Conservation (phyloP, 2,797 vertebrate genomes). For the Muscicapa striata region DNA sequence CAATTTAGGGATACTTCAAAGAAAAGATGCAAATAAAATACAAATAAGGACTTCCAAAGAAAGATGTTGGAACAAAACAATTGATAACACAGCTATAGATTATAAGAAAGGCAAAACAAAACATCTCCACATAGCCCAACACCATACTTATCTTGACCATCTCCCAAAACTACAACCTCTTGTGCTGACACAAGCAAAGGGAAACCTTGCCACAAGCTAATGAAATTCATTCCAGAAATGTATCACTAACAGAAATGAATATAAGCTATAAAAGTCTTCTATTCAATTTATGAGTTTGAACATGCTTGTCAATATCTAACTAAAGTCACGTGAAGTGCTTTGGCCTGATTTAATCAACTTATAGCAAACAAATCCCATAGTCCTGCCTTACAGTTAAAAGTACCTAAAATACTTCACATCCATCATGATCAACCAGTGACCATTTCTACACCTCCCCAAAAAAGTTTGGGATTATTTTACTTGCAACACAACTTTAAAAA, state of each 20-base stretch:
- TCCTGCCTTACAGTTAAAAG: neutral
- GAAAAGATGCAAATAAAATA: neutral
- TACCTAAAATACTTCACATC: neutral
- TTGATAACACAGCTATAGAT: neutral
- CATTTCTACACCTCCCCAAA: neutral
- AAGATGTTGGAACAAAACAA: neutral
- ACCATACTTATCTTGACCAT: neutral
- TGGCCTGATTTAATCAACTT: neutral
- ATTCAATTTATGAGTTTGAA: neutral
- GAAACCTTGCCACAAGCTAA: neutral
- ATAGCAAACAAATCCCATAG: neutral
- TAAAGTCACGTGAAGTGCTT: neutral
- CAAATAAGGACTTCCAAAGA: neutral
- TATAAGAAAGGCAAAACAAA: neutral
- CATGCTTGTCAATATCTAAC: neutral
- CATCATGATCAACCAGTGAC: neutral
- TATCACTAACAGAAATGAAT: neutral
- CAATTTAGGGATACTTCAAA: neutral
- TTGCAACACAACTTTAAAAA: neutral
- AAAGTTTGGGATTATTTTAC: neutral
- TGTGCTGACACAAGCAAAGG: neutral
- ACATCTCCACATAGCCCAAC: neutral
- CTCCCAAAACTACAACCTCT: neutral
- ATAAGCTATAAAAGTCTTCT: neutral
- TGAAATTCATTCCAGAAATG: neutral